A percentile compares a stretch with the other conserved stretches of the same genome.
phyloP scores from a whole-genome alignment of 2,113 vertebrate species.

The Narcine bancroftii region DNA sequence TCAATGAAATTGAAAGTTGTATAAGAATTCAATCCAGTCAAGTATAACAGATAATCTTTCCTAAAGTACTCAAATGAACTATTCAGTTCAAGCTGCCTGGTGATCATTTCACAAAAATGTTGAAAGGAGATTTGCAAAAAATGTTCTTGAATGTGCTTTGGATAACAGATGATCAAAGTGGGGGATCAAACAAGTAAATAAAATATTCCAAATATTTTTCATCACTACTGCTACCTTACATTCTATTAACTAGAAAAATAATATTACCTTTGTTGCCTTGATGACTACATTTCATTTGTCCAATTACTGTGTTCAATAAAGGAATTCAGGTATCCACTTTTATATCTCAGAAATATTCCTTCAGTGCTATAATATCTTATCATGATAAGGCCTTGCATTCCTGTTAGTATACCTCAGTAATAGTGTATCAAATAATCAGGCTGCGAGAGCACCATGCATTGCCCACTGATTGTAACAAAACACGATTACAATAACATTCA shows the following conservation, averaged over 20 bases:
- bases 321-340: not conserved
- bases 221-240: not conserved
- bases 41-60: not conserved
- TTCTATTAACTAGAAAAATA: not conserved
- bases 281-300: not conserved
- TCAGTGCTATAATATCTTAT: not conserved
- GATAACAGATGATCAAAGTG: not conserved
- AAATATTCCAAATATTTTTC: not conserved
- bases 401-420: conserved; percentile 3
- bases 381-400: not conserved
- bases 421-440: not conserved
- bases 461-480: not conserved
- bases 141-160: too few relatives aligned
- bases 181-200: not conserved
- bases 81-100: not conserved
- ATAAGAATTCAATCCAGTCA: not conserved
- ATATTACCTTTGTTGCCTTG: not conserved
- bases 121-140: not conserved
- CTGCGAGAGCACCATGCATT: conserved; percentile 14
- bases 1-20: not conserved
- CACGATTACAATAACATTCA: not conserved
- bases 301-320: not conserved
- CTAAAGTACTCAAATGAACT: not conserved
- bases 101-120: not conserved
- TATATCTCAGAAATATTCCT: not conserved